These are phyloP conservation scores for Neotoxoptera formosana DNA, from an alignment of 1,140 invertebrate species.

Conservation along the genomic window DNA sequence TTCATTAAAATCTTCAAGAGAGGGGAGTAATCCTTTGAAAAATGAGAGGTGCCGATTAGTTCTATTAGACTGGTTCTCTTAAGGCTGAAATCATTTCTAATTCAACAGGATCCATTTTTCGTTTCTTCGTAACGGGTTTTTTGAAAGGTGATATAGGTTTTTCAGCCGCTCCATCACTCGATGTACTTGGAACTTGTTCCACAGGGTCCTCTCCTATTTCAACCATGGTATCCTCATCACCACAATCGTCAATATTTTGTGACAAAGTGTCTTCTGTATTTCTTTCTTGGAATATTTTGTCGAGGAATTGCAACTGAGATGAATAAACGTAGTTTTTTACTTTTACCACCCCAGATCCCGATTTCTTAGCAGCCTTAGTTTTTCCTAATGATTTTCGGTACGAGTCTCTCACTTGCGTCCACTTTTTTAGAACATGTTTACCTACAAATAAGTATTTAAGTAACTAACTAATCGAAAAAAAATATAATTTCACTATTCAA, in stretches of 20 bases:
- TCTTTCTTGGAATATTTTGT: conserved; percentile 35
- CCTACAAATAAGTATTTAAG: neutral
- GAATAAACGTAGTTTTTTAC: conserved; percentile 25
- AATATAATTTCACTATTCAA: neutral
- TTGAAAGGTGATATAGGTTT: neutral
- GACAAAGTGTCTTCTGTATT: neutral
- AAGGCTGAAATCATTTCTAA: neutral
- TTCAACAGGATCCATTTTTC: neutral
- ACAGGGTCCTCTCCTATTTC: neutral
- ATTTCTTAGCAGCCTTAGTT: conserved; percentile 24
- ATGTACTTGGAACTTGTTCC: neutral
- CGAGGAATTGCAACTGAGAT: neutral
- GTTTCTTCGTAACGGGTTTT: conserved; percentile 1
- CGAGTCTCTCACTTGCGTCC: conserved; percentile 12
- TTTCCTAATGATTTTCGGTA: neutral
- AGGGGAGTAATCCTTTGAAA: conserved; percentile 19
- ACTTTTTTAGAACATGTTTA: conserved; percentile 11
- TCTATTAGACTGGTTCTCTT: neutral
- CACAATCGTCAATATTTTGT: neutral
- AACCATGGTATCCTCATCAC: neutral
- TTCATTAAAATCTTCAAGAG: neutral
- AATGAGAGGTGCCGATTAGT: neutral
- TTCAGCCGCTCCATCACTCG: neutral
- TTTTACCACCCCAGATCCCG: neutral
- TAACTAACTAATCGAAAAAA: conserved; percentile 22